Evolutionary conservation across 2,797 vertebrate genomes (phyloP).

Genomic region (Hypotaenidia philippensis): DNA sequence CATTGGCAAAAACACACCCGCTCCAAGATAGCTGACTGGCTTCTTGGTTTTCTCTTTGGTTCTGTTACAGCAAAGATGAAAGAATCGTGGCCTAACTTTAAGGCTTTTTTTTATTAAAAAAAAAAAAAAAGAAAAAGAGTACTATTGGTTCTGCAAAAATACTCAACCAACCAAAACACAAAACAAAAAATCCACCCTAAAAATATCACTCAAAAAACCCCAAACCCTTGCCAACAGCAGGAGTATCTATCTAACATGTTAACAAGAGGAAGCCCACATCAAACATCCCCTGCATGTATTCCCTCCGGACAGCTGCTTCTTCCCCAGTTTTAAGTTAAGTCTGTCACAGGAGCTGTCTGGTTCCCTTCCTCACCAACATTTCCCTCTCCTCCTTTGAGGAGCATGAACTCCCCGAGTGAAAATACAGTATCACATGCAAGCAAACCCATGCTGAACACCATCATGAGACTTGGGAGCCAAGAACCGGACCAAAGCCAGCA

Average conservation of each 20-base stretch:
- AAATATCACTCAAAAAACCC: not conserved
- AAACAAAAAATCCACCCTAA: not conserved
- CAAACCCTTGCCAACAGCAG: not conserved
- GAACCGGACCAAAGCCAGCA: accelerated
- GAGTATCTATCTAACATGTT: not conserved
- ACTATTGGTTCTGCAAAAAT: not conserved
- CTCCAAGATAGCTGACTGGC: not conserved
- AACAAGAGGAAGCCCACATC: not conserved
- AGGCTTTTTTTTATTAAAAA: not conserved
- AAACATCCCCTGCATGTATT: not conserved
- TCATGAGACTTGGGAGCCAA: accelerated
- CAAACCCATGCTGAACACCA: not conserved
- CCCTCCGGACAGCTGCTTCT: not conserved
- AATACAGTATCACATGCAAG: accelerated
- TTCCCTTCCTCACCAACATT: not conserved
- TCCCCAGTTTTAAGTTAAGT: not conserved
- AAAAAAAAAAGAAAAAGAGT: not conserved
- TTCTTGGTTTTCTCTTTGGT: not conserved
- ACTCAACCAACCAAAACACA: not conserved
- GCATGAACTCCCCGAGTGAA: accelerated
- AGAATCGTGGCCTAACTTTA: not conserved
- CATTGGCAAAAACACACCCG: not conserved
- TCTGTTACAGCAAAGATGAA: not conserved
- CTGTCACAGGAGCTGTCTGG: not conserved
- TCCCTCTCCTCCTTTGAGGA: not conserved